Base-by-base conservation (phyloP, 2,888 invertebrate genomes). In the Antheraea assamensis region DNA sequence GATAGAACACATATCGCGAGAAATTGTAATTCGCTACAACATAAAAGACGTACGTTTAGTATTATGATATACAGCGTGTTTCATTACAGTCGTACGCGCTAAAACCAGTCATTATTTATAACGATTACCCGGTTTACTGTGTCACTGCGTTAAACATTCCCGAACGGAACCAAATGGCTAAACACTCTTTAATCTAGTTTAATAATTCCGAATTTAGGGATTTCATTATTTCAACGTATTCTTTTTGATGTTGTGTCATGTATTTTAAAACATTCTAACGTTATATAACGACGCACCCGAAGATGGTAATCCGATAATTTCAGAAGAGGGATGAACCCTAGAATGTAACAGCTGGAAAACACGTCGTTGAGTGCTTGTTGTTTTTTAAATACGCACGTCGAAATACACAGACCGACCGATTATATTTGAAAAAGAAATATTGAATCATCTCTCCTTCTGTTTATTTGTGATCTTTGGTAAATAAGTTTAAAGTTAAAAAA, bases 61-160 rank as follows among this genome's bases (percentile, higher is more conserved):
- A 89, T 89, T 88, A 88, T 91, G 90, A 92, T 91, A 90, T 90
- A 91, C 88, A 88, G 89, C 84, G 87, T 87, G 90, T 90, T 91
- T 90, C 91, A 91, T 92, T 92, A 92, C 90, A 58, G 1, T 24
- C 24, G 58, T 21, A 58, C 58, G 58, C 58, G n/a, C 58, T 24
- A 24, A 81, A 81, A 79, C 83, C 58, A 24, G 13, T n/a, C 24
- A 24, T 58, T 58, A 58, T 24, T 58, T 13, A 58, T 58, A 58
- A 58, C 13, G 13, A 58, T 58, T 58, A 58, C 21, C 55, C 55
- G 55, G 55, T 55, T 55, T 55, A 55, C 55, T 10, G 8, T 55
- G 55, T 55, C n/a, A 55, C 24, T 13, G 58, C 10, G 13, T 58
- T 10, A 3, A 58, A 24, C 7, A 2, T 0, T 13, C 58, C 10